A percentile compares a stretch with the other conserved stretches of the same genome.
phyloP scores from a whole-genome alignment of 1,140 invertebrate genomes.

The Arion vulgaris region DNA sequence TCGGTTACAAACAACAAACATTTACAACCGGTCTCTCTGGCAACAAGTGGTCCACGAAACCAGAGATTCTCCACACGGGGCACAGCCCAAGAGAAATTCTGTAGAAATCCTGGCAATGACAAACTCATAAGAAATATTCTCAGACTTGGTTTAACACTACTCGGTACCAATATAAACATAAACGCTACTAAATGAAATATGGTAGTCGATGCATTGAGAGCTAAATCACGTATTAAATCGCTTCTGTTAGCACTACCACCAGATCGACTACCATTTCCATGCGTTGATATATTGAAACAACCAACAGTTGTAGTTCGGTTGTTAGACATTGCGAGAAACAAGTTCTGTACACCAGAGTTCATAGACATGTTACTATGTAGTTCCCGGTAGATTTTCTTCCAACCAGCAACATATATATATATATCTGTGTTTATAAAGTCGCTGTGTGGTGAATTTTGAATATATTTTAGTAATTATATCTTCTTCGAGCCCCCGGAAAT shows the following conservation, averaged over 20 bases:
- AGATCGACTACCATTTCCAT: neutral
- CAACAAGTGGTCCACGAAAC: neutral
- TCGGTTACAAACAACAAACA: neutral
- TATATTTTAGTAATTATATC: no score
- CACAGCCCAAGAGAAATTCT: neutral
- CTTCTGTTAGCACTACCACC: neutral
- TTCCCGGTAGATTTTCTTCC: no score
- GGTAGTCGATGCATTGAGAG: neutral
- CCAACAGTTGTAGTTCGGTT: no score
- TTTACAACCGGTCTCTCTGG: neutral
- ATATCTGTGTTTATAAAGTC: no score
- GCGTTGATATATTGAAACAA: no score
- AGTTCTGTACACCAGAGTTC: no score
- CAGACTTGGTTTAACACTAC: neutral
- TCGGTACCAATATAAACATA: neutral
- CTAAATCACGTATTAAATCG: neutral
- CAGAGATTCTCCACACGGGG: neutral
- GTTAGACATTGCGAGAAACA: no score
- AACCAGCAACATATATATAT: no score
- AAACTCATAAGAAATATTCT: neutral
- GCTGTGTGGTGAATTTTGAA: no score
- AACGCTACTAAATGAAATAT: neutral
- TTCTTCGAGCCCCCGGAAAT: no score
- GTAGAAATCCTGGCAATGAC: neutral
- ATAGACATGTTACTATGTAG: no score